phyloP scores from a whole-genome alignment of 2,113 vertebrate genomes.

The Dissostichus mawsoni region DNA sequence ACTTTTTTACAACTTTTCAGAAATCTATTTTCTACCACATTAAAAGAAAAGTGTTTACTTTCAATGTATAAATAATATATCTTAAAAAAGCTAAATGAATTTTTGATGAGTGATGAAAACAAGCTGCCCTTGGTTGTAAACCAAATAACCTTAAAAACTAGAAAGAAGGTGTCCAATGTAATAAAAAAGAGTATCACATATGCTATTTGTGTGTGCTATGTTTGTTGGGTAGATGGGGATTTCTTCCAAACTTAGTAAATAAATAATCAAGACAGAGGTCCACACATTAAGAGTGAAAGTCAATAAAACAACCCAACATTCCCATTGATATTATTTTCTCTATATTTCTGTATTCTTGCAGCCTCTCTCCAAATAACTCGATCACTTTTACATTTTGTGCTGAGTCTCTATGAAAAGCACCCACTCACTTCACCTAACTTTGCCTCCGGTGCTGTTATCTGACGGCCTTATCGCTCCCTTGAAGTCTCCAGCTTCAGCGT shows the following conservation, averaged over 20 bases:
- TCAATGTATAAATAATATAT: constrained; percentile 1
- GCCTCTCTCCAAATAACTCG: constrained; percentile 12
- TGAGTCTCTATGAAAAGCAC: constrained; percentile 45
- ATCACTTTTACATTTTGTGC: constrained; percentile 38
- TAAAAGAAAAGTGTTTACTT: not conserved
- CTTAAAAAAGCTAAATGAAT: not conserved
- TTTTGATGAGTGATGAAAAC: constrained; percentile 13
- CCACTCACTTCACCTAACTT: constrained; percentile 52
- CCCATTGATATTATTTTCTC: not conserved
- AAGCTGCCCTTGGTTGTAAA: not conserved
- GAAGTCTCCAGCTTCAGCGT: constrained; percentile 31
- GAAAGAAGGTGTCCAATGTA: not conserved
- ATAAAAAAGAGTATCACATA: not conserved
- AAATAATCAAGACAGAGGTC: not conserved
- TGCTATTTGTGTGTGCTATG: not conserved
- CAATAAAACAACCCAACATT: not conserved
- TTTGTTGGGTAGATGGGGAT: not conserved
- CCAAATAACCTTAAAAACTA: not conserved
- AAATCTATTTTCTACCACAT: too few species aligned
- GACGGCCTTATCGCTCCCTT: constrained; percentile 46
- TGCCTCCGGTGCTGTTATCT: constrained; percentile 45
- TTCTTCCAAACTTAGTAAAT: not conserved
- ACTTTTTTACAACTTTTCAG: too few species aligned
- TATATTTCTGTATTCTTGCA: constrained; percentile 9
- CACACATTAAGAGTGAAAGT: not conserved